A percentile compares a stretch with the other conserved stretches of the same genome.
These are phyloP conservation scores for Heterotilapia buettikoferi DNA, from an alignment of 2,113 vertebrate species.

Conservation along the genomic window DNA sequence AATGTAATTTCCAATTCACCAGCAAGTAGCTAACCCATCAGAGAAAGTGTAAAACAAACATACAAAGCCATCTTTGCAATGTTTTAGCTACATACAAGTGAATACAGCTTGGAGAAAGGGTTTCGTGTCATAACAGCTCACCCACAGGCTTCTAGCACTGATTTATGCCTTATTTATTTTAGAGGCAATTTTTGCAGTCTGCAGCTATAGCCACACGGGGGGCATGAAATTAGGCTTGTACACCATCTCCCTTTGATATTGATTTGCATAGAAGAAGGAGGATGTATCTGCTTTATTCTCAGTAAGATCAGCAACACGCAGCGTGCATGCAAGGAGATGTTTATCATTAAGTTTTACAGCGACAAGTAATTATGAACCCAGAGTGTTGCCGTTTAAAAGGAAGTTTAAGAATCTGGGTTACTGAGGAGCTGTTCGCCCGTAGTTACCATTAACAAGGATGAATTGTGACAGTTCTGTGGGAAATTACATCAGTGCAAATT, in stretches of 20 bases:
- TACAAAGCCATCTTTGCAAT: background rate
- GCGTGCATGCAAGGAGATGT: background rate
- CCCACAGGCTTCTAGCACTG: background rate
- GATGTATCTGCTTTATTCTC: background rate
- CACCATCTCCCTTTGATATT: constrained; percentile 28
- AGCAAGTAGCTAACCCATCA: background rate
- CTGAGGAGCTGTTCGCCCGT: background rate
- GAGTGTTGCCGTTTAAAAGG: background rate
- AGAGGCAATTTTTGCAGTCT: background rate
- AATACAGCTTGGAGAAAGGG: background rate
- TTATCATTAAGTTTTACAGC: background rate
- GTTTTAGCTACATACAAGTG: background rate
- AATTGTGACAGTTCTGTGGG: constrained; percentile 3
- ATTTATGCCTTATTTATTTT: background rate
- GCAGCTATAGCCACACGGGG: background rate
- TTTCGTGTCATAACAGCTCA: background rate
- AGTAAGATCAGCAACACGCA: background rate
- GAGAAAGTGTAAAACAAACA: background rate
- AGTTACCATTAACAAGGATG: background rate
- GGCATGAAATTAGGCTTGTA: constrained; percentile 27
- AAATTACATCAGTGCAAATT: constrained; percentile 6
- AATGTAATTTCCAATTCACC: background rate
- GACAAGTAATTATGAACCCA: background rate
- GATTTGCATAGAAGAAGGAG: constrained; percentile 29
- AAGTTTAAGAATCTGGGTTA: background rate